Percentiles rank a stretch among this genome's conserved stretches.
Conservation (phyloP, 2,888 invertebrate species). For the Anarsia innoxiella region DNA sequence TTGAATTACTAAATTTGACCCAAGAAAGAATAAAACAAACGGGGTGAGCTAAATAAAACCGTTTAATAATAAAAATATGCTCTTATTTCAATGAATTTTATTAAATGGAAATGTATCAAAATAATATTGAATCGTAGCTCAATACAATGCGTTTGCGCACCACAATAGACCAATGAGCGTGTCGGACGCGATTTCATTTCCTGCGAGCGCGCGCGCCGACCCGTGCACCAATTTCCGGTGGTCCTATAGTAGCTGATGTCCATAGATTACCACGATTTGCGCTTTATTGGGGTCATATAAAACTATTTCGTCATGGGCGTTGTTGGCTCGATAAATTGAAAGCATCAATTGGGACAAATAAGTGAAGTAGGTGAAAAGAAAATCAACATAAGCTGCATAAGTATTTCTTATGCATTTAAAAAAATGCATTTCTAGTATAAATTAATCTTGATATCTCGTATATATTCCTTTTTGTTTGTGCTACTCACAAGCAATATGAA, state of each 20-base stretch:
- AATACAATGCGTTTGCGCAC: slow-evolving; percentile 30
- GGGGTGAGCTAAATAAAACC: too few species aligned
- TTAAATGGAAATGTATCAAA: too few species aligned
- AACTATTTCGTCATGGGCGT: background rate
- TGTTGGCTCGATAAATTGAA: background rate
- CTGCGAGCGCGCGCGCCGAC: slow-evolving; percentile 60
- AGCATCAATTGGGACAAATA: background rate
- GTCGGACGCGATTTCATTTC: slow-evolving; percentile 71
- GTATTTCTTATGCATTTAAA: background rate
- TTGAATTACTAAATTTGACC: too few species aligned
- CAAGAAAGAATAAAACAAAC: too few species aligned
- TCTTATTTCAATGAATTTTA: too few species aligned
- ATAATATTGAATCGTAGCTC: slow-evolving; percentile 4
- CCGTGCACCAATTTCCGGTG: slow-evolving; percentile 61
- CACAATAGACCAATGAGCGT: slow-evolving; percentile 58
- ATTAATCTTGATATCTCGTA: too few species aligned
- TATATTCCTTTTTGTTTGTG: too few species aligned
- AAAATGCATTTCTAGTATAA: too few species aligned
- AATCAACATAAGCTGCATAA: background rate
- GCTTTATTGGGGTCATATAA: slow-evolving; percentile 2
- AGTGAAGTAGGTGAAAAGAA: background rate
- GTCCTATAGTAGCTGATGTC: slow-evolving; percentile 3
- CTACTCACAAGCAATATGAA: too few species aligned
- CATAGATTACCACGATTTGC: slow-evolving; percentile 1
- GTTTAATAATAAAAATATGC: too few species aligned